These are phyloP conservation scores for Shinisaurus crocodilurus DNA, from an alignment of 2,113 vertebrate genomes.

Conservation along the genomic window DNA sequence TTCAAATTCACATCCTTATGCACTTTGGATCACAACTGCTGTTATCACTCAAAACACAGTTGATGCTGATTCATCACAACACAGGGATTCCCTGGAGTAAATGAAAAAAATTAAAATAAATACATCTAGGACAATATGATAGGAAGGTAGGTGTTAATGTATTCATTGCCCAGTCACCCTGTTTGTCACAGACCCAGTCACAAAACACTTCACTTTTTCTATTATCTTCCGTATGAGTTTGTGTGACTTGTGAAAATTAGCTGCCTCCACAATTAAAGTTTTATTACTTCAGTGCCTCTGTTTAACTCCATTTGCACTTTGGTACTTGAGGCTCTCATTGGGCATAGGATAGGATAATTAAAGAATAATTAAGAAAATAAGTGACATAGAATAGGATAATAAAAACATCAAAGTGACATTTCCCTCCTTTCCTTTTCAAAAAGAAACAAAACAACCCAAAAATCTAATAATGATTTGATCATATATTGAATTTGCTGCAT, in stretches of 20 bases:
- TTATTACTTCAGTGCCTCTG: not conserved
- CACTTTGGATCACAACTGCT: not conserved
- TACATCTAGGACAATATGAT: not conserved
- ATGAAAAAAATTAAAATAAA: not conserved
- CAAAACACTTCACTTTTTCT: not conserved
- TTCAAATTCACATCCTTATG: not conserved
- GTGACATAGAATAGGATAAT: not conserved
- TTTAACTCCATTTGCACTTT: not conserved
- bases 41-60: not conserved
- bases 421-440: not conserved
- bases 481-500: not conserved
- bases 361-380: not conserved
- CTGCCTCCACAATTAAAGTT: not conserved
- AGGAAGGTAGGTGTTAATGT: not conserved
- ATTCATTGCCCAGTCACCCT: not conserved
- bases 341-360: not conserved
- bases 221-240: not conserved
- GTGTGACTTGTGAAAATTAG: not conserved
- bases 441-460: not conserved
- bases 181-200: not conserved
- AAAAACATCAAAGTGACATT: not conserved
- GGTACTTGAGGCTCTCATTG: not conserved
- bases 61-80: not conserved
- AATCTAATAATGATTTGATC: not conserved
- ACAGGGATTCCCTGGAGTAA: not conserved